Conservation (phyloP, 35 echinoderm and acorn worm species). For the Eucidaris tribuloides region DNA sequence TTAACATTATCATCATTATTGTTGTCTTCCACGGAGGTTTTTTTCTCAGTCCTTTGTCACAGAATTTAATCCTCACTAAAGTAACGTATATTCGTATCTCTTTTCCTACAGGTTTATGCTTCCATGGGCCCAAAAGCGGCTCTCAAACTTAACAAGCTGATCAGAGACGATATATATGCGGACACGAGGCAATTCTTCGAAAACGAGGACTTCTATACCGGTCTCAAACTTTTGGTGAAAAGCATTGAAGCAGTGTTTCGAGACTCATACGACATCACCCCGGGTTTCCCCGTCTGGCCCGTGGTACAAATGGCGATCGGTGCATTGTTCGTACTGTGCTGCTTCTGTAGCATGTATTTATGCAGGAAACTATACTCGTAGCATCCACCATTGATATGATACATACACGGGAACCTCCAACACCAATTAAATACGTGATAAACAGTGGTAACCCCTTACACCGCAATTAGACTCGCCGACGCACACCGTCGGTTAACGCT, state of each 20-base stretch:
- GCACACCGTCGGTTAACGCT: too few relatives aligned
- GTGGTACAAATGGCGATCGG: conserved; percentile 58
- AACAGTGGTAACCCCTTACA: too few relatives aligned
- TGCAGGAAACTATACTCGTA: conserved; percentile 63
- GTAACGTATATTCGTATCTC: neutral
- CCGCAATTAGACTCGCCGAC: too few relatives aligned
- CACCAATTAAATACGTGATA: too few relatives aligned
- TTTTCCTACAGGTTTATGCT: conserved; percentile 38
- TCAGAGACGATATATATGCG: conserved; percentile 27
- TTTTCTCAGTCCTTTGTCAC: neutral
- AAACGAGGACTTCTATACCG: conserved; percentile 1
- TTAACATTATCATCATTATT: neutral
- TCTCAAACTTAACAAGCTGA: conserved; percentile 5
- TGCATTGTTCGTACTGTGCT: conserved; percentile 36
- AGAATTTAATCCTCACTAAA: neutral
- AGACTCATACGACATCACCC: neutral
- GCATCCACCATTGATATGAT: too few relatives aligned
- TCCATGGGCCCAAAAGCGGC: conserved; percentile 39
- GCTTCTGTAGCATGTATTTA: conserved; percentile 68
- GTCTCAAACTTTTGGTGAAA: conserved; percentile 19
- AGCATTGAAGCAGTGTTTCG: conserved; percentile 4
- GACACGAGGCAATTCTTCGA: conserved; percentile 40
- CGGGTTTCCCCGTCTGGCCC: conserved; percentile 56
- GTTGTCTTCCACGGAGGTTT: neutral
- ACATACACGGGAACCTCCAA: too few relatives aligned